A percentile compares a stretch with the other conserved stretches of the same genome.
These are phyloP conservation scores for Rhinatrema bivittatum DNA, from an alignment of 2,797 vertebrate species.

Conservation along the genomic window DNA sequence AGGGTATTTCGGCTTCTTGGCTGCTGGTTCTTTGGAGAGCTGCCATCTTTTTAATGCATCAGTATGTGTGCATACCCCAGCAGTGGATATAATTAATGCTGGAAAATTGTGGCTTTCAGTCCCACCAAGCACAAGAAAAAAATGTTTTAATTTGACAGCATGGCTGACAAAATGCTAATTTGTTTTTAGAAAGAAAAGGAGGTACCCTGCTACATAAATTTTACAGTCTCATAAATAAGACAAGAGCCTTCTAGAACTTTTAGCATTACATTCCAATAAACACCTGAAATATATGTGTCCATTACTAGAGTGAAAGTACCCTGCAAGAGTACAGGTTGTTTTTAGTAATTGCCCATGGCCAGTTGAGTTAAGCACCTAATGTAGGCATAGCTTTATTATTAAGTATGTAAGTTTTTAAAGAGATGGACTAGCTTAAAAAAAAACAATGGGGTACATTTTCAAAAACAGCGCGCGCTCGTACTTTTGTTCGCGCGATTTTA, in stretches of 20 bases:
- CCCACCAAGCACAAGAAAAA: conserved; percentile 28
- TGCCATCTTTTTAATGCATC: conserved; percentile 32
- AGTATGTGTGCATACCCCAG: conserved; percentile 14
- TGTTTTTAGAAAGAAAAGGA: conserved; percentile 31
- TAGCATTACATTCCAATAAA: neutral
- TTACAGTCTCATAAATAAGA: conserved; percentile 14
- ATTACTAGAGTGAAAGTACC: no score
- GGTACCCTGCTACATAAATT: conserved; percentile 16
- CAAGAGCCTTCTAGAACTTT: conserved; percentile 19
- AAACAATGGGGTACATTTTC: no score
- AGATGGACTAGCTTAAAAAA: no score
- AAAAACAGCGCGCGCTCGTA: no score
- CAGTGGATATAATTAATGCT: conserved; percentile 41
- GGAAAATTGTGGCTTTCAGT: conserved; percentile 43
- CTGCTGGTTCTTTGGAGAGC: conserved; percentile 22
- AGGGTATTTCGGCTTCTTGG: conserved; percentile 23
- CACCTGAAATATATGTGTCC: no score
- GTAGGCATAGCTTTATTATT: no score
- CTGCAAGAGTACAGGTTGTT: no score
- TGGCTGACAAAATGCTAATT: conserved; percentile 40
- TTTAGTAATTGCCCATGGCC: no score
- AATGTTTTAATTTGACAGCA: conserved; percentile 45
- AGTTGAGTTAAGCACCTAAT: no score
- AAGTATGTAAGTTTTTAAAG: no score
- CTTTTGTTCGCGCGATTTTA: no score